A percentile compares a stretch with the other conserved stretches of the same genome.
phyloP scores from a whole-genome alignment of 2,888 invertebrate species.

The Eurytoma californica region DNA sequence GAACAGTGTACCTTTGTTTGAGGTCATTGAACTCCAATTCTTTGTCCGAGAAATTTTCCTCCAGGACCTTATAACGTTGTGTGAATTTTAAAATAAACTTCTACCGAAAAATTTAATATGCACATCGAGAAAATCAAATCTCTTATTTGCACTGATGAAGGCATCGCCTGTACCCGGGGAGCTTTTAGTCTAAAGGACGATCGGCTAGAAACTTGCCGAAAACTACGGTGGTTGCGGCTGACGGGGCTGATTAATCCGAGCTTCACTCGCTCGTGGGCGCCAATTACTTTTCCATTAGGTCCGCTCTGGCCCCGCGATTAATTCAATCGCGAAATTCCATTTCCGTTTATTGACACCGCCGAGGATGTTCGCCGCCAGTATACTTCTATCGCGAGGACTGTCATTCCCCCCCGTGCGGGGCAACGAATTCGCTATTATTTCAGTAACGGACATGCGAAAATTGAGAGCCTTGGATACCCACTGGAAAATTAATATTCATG shows the following conservation, averaged over 20 bases:
- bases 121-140: background rate
- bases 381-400: background rate
- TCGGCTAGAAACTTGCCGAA: background rate
- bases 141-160: background rate
- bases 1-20: too few species aligned
- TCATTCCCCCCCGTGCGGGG: too few species aligned
- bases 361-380: background rate
- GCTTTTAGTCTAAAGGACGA: background rate
- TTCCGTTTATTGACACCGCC: constrained; percentile 9
- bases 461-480: too few species aligned
- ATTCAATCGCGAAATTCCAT: constrained; percentile 19
- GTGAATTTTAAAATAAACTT: too few species aligned
- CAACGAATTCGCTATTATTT: too few species aligned
- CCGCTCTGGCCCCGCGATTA: background rate
- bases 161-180: too few species aligned
- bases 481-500: too few species aligned
- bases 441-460: too few species aligned
- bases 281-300: constrained; percentile 24
- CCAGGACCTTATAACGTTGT: too few species aligned
- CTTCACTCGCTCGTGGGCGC: constrained; percentile 5
- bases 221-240: background rate
- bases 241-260: constrained; percentile 2
- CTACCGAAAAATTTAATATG: too few species aligned
- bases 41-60: too few species aligned
- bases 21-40: too few species aligned